Conservation (phyloP, 2,888 invertebrate genomes). For the Boloria selene region DNA sequence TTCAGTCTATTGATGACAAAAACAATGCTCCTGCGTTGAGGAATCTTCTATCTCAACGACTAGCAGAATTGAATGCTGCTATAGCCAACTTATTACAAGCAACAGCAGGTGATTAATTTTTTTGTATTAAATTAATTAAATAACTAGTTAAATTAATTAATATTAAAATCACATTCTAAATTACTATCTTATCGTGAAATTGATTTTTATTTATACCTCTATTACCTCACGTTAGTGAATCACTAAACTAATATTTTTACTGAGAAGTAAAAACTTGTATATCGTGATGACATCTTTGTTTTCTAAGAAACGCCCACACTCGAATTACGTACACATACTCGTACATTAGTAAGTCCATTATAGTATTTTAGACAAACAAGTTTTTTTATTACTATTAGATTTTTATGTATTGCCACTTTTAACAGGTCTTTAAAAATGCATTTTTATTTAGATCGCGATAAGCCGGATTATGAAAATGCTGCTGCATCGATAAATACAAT, state of each 20-base stretch:
- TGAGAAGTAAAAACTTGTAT: too few species aligned
- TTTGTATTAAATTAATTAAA: too few species aligned
- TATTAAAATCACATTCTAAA: neutral
- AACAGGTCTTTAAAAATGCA: too few species aligned
- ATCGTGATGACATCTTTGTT: too few species aligned
- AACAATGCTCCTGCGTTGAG: conserved; percentile 12
- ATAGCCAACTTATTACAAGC: conserved; percentile 41
- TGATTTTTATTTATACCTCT: neutral
- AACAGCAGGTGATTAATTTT: conserved; percentile 40
- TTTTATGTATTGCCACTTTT: too few species aligned
- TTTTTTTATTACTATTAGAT: too few species aligned
- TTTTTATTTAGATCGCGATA: conserved; percentile 39
- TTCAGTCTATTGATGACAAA: conserved; percentile 8
- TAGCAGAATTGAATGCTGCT: conserved; percentile 44
- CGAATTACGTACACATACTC: too few species aligned
- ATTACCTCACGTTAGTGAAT: too few species aligned
- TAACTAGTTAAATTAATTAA: neutral
- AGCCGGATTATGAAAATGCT: conserved; percentile 45
- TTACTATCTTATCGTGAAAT: neutral
- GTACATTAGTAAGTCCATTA: too few species aligned
- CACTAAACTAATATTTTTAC: too few species aligned
- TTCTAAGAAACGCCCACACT: too few species aligned
- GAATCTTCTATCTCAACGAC: conserved; percentile 31
- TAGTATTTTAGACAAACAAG: too few species aligned
- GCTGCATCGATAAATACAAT: conserved; percentile 43